phyloP scores from a whole-genome alignment of 37 sponge, comb jelly and placozoan species.

The Ephydatia muelleri region DNA sequence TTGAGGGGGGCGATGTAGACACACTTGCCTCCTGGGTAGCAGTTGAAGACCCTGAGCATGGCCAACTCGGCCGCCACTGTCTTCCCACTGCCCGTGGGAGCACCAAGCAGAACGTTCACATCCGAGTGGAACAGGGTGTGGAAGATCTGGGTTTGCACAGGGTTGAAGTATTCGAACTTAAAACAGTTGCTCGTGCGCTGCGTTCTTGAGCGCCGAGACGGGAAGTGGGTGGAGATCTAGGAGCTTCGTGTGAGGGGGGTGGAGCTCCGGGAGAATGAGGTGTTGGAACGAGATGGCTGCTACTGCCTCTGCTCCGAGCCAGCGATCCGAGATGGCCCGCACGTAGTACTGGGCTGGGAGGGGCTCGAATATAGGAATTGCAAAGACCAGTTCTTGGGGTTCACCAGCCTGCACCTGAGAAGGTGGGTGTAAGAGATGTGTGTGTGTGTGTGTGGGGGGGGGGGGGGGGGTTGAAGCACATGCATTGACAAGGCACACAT shows the following conservation, averaged over 20 bases:
- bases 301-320: constrained; percentile 88
- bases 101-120: constrained; percentile 89
- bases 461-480: neutral
- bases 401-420: constrained; percentile 68
- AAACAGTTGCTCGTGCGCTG: constrained; percentile 67
- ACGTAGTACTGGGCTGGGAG: constrained; percentile 89
- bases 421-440: neutral
- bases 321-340: constrained; percentile 86
- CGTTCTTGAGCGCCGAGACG: constrained; percentile 71
- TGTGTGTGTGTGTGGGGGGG: neutral
- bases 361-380: constrained; percentile 93
- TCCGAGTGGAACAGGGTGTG: constrained; percentile 97
- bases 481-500: too few species aligned
- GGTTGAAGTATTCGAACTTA: constrained; percentile 92
- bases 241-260: constrained; percentile 96
- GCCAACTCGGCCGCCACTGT: constrained; percentile 99
- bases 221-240: constrained; percentile 97
- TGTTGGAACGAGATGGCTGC: constrained; percentile 88
- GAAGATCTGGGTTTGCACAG: constrained; percentile 95
- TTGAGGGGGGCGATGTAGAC: constrained; percentile 99
- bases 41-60: constrained; percentile 89
- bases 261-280: constrained; percentile 92
- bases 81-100: constrained; percentile 98
- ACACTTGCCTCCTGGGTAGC: constrained; percentile 86
- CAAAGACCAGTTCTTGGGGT: constrained; percentile 83